Evolutionary conservation across 2,113 vertebrate genomes (phyloP), one percentile per base, ranked within the genome.

Genomic region (Rhipidura dahli): DNA sequence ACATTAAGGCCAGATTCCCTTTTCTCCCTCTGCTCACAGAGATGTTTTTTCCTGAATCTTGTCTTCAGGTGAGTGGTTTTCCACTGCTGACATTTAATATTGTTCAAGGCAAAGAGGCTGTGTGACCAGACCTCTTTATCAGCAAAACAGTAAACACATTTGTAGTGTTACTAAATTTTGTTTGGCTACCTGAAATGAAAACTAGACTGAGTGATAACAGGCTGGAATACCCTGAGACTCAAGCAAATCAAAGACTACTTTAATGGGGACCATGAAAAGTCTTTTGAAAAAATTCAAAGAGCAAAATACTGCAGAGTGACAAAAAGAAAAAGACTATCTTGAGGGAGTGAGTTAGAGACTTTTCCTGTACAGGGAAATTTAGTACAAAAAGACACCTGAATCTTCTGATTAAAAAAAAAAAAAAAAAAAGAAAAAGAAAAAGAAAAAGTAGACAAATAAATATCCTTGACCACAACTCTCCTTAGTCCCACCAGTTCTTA

Each of bases 231-330:
- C 83, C 66, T 39, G 73, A 94, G 77, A 95, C 82, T 78, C 57
- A 47, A 63, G 81, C 51, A 87, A 90, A 95, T 91, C 90, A 96
- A 95, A 96, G 64, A 70, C 24, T 59, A 44, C 42, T 92, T 96
- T 87, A 85, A 72, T 51, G 47, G 84, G 30, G 51, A 94, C 77
- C 56, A 85, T 40, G 59, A 94, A 94, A 95, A 79, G 0, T 44
- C 72, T 80, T 92, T 50, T 70, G 20, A 89, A 94, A 94, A 80
- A 93, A 84, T 65, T 87, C 66, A 37, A 87, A 90, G 49, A 51
- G 31, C 33, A 65, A 93, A 92, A 89, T 69, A 77, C 16, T 78
- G 37, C 37, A 71, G 56, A 79, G 60, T 49, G 24, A 56, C 37
- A 81, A 89, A 82, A 84, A 20, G 5, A 68, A 82, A 61, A 69